Percentiles rank a stretch among this genome's conserved stretches.
Conservation (phyloP, 2,113 vertebrate genomes). For the Muscicapa adusta region DNA sequence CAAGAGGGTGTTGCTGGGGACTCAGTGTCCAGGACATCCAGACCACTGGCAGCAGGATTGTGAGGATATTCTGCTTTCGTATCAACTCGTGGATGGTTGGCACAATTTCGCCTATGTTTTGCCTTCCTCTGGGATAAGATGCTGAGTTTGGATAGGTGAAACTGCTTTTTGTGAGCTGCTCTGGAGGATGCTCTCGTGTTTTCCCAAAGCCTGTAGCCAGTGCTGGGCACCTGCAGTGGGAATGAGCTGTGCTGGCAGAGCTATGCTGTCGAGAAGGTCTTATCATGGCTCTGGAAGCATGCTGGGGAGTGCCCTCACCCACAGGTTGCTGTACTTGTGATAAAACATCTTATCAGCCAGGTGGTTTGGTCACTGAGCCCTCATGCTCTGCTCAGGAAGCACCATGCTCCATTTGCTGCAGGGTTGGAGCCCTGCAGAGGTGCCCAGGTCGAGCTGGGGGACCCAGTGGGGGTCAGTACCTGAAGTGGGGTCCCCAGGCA, state of each 20-base stretch:
- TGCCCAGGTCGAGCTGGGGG: no score
- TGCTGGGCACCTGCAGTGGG: fast-evolving
- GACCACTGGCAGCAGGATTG: background rate
- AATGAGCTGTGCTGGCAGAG: background rate
- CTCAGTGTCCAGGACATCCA: background rate
- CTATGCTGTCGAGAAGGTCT: background rate
- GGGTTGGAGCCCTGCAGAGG: fast-evolving
- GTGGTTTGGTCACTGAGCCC: background rate
- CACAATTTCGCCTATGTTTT: background rate
- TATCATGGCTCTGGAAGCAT: fast-evolving
- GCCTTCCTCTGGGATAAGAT: background rate
- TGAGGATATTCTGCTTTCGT: background rate
- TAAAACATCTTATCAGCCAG: background rate
- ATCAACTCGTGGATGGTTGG: fast-evolving
- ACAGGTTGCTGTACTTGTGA: background rate
- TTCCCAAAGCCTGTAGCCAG: background rate
- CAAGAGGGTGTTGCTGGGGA: background rate
- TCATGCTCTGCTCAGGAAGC: background rate
- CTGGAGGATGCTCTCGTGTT: fast-evolving
- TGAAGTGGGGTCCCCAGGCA: fast-evolving
- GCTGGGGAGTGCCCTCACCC: background rate
- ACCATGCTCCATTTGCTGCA: background rate
- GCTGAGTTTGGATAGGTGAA: background rate
- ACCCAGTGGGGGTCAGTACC: background rate
- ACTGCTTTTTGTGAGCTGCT: background rate